Percentiles rank a stretch among this genome's conserved stretches.
Evolutionary conservation across 2,797 vertebrate genomes (phyloP).

Genomic region (Spinibarbus caldwelli): DNA sequence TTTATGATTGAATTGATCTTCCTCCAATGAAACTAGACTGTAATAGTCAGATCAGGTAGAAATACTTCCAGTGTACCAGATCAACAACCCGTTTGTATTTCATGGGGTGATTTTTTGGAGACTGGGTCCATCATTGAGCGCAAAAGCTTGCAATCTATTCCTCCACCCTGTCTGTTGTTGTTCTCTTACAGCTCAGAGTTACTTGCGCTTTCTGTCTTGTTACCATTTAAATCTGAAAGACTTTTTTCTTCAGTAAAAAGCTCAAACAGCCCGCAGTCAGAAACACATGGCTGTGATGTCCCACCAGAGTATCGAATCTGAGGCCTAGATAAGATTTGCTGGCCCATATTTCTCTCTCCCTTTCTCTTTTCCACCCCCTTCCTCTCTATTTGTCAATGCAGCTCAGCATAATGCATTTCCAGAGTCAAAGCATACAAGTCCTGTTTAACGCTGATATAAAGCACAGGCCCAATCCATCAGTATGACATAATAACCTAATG

Average conservation of each 20-base stretch:
- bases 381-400: constrained; percentile 36
- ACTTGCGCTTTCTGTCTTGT: constrained; percentile 3
- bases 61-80: not conserved
- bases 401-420: constrained; percentile 33
- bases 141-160: constrained; percentile 12
- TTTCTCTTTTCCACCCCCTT: not conserved
- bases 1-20: not conserved
- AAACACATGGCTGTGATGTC: constrained; percentile 43
- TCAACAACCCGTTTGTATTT: constrained; percentile 7
- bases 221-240: constrained; percentile 33
- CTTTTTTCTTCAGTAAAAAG: constrained; percentile 39
- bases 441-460: constrained; percentile 36
- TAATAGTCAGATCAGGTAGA: not conserved
- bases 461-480: constrained; percentile 26
- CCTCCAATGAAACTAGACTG: not conserved
- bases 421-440: constrained; percentile 20
- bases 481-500: constrained; percentile 27
- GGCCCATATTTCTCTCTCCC: constrained; percentile 19
- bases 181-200: constrained; percentile 10
- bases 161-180: not conserved
- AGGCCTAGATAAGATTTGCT: constrained; percentile 48
- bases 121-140: not conserved
- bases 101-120: not conserved
- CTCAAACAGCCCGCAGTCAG: constrained; percentile 46
- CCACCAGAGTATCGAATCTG: constrained; percentile 30